Percentiles rank a stretch among this genome's conserved stretches.
Evolutionary conservation across 2,797 vertebrate genomes (phyloP).

Genomic region (Merluccius polli): DNA sequence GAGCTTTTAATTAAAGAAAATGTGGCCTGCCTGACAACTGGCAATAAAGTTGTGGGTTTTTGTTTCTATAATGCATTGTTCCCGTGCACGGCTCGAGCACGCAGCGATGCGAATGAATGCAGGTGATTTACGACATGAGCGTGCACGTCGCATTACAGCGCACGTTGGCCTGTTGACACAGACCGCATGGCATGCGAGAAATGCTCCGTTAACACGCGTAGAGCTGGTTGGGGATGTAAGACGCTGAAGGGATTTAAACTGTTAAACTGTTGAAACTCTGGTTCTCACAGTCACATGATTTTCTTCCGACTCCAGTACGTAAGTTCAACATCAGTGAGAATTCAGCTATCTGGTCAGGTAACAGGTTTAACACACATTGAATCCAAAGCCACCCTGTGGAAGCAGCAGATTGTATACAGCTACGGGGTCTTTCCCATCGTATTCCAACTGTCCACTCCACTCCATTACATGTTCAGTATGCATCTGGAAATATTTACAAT

Average conservation of each 20-base stretch:
- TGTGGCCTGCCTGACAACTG: slow-evolving; percentile 61
- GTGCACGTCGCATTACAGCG: slow-evolving; percentile 29
- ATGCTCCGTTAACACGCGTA: not conserved
- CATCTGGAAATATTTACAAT: no score
- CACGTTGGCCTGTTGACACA: slow-evolving; percentile 40
- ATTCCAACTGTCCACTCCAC: no score
- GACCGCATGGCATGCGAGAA: slow-evolving; percentile 18
- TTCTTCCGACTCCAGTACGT: not conserved
- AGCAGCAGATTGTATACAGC: no score
- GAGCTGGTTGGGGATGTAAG: not conserved
- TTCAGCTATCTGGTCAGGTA: not conserved
- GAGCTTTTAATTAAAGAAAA: slow-evolving; percentile 73
- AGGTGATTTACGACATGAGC: slow-evolving; percentile 44
- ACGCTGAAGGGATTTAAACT: no score
- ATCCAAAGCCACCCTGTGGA: no score
- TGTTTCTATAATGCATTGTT: slow-evolving; percentile 46
- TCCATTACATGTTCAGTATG: no score
- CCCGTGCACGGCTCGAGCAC: slow-evolving; percentile 32
- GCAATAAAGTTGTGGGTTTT: slow-evolving; percentile 48
- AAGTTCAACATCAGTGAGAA: not conserved
- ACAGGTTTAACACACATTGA: not conserved
- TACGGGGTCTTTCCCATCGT: no score
- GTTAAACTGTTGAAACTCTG: no score
- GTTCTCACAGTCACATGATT: not conserved
- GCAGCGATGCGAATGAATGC: slow-evolving; percentile 37